phyloP scores from a whole-genome alignment of 2,888 invertebrate species.

The Atethmia centrago region DNA sequence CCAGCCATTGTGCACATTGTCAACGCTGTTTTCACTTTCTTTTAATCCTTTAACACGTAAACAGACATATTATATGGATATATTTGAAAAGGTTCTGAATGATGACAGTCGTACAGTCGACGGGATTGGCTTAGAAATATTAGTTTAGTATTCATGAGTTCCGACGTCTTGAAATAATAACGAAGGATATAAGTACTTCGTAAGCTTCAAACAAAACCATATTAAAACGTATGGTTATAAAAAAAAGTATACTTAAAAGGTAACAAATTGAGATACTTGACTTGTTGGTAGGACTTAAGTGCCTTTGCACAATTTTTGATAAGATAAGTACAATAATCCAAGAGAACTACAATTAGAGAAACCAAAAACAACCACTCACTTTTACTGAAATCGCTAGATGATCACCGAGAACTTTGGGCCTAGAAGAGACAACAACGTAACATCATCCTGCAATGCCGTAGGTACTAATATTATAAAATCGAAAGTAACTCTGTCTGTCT shows the following conservation, averaged over 20 bases:
- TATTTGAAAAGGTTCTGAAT: conserved; percentile 58
- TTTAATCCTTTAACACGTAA: conserved; percentile 84
- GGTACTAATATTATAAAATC: too few relatives aligned
- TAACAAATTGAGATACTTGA: neutral
- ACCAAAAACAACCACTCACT: too few relatives aligned
- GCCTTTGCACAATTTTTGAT: neutral
- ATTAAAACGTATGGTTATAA: neutral
- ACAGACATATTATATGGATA: conserved; percentile 82
- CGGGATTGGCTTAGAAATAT: conserved; percentile 24
- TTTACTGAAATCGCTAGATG: neutral
- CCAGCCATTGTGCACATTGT: conserved; percentile 83
- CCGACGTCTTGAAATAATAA: conserved; percentile 12
- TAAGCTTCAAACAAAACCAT: neutral
- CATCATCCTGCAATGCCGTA: neutral
- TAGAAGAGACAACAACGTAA: neutral
- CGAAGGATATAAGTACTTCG: neutral
- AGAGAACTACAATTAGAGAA: neutral
- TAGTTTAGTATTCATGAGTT: conserved; percentile 5
- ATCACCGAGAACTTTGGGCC: neutral
- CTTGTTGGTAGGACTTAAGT: neutral
- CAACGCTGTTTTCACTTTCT: conserved; percentile 88
- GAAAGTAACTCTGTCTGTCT: too few relatives aligned
- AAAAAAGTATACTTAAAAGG: neutral
- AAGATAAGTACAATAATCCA: neutral
- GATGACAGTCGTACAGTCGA: conserved; percentile 30